Percentiles rank a stretch among this genome's conserved stretches.
Evolutionary conservation across 2,888 invertebrate species (phyloP).

Genomic region (Stenurella melanura): DNA sequence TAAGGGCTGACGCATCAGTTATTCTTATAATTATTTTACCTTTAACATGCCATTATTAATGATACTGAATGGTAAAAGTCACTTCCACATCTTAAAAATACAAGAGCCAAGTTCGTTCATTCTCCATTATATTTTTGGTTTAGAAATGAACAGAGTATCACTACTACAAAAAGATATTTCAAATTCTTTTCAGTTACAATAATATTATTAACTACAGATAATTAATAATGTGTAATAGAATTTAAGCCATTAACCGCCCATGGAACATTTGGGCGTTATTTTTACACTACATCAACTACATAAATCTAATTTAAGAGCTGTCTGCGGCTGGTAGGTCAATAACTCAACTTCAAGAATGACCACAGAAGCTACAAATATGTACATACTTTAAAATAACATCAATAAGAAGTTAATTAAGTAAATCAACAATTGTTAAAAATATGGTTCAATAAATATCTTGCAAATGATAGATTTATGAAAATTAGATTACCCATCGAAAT

Average conservation of each 20-base stretch:
- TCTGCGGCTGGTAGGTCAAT: conserved; percentile 43
- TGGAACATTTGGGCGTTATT: conserved; percentile 36
- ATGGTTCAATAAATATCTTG: neutral
- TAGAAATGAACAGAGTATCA: conserved; percentile 20
- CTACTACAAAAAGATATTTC: neutral
- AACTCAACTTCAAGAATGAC: conserved; percentile 32
- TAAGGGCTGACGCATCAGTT: no score
- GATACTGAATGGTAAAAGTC: neutral
- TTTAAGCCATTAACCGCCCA: conserved; percentile 27
- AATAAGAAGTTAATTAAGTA: conserved; percentile 56
- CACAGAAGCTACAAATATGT: conserved; percentile 46
- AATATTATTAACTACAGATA: conserved; percentile 34
- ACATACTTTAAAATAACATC: conserved; percentile 28
- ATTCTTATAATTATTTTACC: no score
- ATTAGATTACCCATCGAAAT: no score
- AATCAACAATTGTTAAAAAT: conserved; percentile 53
- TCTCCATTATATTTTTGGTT: neutral
- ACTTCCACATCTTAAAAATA: neutral
- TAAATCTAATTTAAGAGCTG: conserved; percentile 53
- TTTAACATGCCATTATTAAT: neutral
- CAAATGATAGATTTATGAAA: no score
- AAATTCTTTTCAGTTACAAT: conserved; percentile 29
- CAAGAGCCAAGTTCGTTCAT: conserved; percentile 1
- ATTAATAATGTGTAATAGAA: conserved; percentile 37
- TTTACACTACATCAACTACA: conserved; percentile 42